Percentiles rank a stretch among this genome's conserved stretches.
These are phyloP conservation scores for Plecturocebus donacophilus DNA, from an alignment of 2,113 vertebrate species.

Conservation along the genomic window DNA sequence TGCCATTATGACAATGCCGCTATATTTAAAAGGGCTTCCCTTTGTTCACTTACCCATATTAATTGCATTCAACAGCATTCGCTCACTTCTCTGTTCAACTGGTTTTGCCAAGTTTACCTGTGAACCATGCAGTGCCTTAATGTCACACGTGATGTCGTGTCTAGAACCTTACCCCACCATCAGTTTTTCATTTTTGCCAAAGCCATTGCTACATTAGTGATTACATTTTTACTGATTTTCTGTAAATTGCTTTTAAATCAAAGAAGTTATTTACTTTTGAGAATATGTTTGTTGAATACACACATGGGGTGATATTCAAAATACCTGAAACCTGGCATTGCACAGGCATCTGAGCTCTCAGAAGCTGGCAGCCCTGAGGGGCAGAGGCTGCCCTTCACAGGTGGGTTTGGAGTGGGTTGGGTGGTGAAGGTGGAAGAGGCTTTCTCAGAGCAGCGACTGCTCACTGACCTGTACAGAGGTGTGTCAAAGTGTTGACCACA, in stretches of 20 bases:
- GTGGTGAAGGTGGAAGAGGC: no score
- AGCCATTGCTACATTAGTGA: not conserved
- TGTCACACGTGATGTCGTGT: no score
- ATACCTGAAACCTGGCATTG: not conserved
- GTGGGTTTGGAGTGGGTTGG: no score
- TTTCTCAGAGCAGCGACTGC: no score
- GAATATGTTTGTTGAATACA: not conserved
- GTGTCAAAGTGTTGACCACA: no score
- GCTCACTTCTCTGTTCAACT: no score
- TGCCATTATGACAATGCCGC: not conserved
- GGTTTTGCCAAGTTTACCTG: not conserved
- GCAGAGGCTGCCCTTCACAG: no score
- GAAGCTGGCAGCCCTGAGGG: no score
- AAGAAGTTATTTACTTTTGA: not conserved
- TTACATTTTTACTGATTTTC: not conserved
- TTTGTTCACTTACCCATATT: not conserved
- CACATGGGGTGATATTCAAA: not conserved
- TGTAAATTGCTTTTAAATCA: not conserved
- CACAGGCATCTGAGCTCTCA: no score
- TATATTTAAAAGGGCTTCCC: no score
- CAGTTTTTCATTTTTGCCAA: not conserved
- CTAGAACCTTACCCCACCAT: no score
- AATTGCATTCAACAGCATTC: not conserved
- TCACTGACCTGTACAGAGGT: no score
- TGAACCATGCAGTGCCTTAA: not conserved